A percentile compares a stretch with the other conserved stretches of the same genome.
These are phyloP conservation scores for Crotalus tigris DNA, from an alignment of 2,113 vertebrate species.

Conservation along the genomic window DNA sequence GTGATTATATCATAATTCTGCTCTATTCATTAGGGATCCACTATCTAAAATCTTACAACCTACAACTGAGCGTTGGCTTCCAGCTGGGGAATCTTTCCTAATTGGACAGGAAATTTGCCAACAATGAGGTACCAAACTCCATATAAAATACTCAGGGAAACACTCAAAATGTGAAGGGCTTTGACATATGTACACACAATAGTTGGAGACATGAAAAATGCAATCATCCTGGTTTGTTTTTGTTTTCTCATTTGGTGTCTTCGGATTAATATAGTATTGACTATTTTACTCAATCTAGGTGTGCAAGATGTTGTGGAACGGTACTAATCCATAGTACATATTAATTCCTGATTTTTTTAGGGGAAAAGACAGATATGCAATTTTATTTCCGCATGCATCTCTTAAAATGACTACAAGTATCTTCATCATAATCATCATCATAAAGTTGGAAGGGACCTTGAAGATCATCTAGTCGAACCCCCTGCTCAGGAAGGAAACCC, in stretches of 20 bases:
- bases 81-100: slow-evolving; percentile 39
- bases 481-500: too few species aligned
- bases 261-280: background rate
- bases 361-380: background rate
- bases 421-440: background rate
- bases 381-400: background rate
- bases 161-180: background rate
- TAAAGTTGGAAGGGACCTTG: too few species aligned
- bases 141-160: slow-evolving; percentile 2
- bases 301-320: background rate
- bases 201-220: slow-evolving; percentile 1
- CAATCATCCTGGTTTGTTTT: background rate
- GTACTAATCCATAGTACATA: background rate
- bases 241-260: background rate
- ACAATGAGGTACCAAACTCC: background rate
- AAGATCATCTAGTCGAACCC: too few species aligned
- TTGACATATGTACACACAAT: background rate
- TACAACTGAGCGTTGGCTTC: slow-evolving; percentile 24
- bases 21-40: slow-evolving; percentile 1
- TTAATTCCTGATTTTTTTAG: background rate
- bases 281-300: background rate
- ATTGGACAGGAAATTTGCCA: slow-evolving; percentile 40
- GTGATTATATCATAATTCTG: background rate
- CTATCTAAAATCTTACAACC: slow-evolving; percentile 31
- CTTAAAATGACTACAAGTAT: background rate